Conservation (phyloP, 2,797 vertebrate species). For the Periophthalmus magnuspinnatus region DNA sequence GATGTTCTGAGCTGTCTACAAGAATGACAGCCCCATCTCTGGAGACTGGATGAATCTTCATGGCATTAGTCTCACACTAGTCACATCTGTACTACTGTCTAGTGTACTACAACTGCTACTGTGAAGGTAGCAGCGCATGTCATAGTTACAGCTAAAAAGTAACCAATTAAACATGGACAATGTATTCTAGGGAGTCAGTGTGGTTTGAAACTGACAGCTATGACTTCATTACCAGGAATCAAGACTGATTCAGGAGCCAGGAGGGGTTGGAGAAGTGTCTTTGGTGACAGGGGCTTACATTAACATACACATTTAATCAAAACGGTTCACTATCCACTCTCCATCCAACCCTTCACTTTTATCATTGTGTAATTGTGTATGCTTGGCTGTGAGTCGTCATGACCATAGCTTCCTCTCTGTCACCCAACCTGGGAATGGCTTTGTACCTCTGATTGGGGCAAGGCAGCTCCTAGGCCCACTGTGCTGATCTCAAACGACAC, state of each 20-base stretch:
- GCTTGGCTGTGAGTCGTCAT: conserved; percentile 75
- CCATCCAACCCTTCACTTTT: conserved; percentile 34
- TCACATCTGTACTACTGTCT: neutral
- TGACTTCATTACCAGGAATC: neutral
- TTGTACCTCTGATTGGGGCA: conserved; percentile 75
- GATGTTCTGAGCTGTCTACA: conserved; percentile 56
- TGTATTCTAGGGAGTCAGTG: neutral
- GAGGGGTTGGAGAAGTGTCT: conserved; percentile 10
- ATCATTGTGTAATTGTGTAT: conserved; percentile 56
- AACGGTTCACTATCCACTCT: conserved; percentile 46
- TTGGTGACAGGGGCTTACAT: conserved; percentile 9
- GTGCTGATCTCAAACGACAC: conserved; percentile 75
- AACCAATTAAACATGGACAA: neutral
- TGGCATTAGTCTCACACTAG: conserved; percentile 30
- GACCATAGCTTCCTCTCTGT: conserved; percentile 72
- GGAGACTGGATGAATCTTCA: conserved; percentile 42
- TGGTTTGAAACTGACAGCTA: neutral
- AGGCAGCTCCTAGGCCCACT: conserved; percentile 67
- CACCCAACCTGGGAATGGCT: conserved; percentile 79
- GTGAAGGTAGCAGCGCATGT: neutral
- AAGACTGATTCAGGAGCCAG: neutral
- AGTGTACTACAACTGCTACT: neutral
- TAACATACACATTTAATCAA: conserved; percentile 53
- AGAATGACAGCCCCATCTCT: conserved; percentile 64
- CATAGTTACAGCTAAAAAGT: neutral